Evolutionary conservation across 2,797 vertebrate genomes (phyloP).

Genomic region (Chiloscyllium punctatum): DNA sequence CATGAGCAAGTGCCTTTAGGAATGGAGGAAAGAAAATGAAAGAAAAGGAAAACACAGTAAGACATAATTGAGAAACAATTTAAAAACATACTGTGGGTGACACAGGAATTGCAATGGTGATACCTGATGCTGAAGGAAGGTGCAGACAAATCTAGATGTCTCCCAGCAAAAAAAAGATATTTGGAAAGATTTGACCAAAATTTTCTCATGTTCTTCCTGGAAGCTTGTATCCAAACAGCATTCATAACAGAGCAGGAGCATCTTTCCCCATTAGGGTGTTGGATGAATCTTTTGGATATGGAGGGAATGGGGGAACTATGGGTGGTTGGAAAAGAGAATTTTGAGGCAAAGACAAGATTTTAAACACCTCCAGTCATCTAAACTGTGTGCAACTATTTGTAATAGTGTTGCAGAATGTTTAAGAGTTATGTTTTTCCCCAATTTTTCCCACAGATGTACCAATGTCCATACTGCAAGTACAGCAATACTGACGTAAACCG

Average conservation of each 20-base stretch:
- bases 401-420: not conserved
- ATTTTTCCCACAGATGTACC: slow-evolving; percentile 73
- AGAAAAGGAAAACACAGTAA: not conserved
- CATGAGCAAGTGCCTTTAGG: not conserved
- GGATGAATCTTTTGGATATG: not conserved
- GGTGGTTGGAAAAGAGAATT: not conserved
- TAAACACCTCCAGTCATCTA: not conserved
- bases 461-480: slow-evolving; percentile 99
- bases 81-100: not conserved
- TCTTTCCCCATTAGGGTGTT: not conserved
- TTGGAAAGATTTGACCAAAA: not conserved
- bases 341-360: not conserved
- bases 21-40: not conserved
- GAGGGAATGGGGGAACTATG: no score
- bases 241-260: not conserved
- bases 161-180: not conserved
- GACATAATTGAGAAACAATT: not conserved
- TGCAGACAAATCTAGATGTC: not conserved
- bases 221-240: not conserved
- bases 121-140: not conserved
- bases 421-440: no score
- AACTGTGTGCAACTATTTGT: not conserved
- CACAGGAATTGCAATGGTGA: not conserved
- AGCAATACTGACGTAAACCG: slow-evolving; percentile 90
- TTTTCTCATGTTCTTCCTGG: not conserved